These are phyloP conservation scores for Brachionus plicatilis DNA, from an alignment of 1,140 invertebrate species.

Conservation along the genomic window DNA sequence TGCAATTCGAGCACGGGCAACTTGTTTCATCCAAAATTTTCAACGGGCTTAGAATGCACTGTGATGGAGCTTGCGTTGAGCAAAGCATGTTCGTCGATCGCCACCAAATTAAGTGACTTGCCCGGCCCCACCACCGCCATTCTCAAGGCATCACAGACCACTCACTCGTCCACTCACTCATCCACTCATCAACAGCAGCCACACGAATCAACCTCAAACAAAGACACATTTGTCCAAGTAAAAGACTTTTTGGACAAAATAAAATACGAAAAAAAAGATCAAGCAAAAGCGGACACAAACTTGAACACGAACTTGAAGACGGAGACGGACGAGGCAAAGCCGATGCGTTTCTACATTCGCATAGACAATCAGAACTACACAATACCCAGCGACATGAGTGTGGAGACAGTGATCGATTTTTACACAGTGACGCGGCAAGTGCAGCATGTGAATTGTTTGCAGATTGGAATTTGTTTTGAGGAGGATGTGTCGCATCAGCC, in stretches of 20 bases:
- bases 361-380: not conserved
- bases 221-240: not conserved
- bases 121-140: not conserved
- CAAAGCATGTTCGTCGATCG: conserved; percentile 29
- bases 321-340: conserved; percentile 42
- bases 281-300: conserved; percentile 44
- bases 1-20: conserved; percentile 33
- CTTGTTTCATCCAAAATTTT: conserved; percentile 41
- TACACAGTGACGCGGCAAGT: not conserved
- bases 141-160: not conserved
- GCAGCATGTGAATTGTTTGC: not conserved
- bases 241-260: conserved; percentile 4
- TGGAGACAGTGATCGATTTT: not conserved
- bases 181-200: conserved; percentile 26
- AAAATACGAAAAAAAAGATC: not conserved
- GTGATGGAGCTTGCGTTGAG: conserved; percentile 47
- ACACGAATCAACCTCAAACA: not conserved
- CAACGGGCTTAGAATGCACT: conserved; percentile 28
- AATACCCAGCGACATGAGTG: not conserved
- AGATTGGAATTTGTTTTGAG: not conserved
- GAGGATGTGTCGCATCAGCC: not conserved
- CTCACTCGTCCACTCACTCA: no score
- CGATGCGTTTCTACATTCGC: not conserved
- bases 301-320: no score
- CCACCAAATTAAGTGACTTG: not conserved